Conservation (phyloP, 2,888 invertebrate genomes). For the Danaus chrysippus region DNA sequence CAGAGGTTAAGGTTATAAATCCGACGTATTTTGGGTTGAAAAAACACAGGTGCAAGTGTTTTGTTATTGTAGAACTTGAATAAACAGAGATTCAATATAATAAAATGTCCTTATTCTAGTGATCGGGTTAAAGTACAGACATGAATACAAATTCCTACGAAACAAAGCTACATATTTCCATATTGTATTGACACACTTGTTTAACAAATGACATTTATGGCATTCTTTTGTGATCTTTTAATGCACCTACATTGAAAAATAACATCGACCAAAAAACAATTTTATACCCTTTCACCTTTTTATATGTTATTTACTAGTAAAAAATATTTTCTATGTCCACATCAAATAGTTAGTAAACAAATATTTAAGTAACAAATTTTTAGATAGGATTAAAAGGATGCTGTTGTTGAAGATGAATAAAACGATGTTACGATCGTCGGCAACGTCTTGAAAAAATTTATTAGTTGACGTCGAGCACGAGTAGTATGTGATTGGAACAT, state of each 20-base stretch:
- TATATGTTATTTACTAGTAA: not conserved
- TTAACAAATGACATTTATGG: not conserved
- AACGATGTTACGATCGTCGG: constrained; percentile 15
- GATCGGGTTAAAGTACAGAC: not conserved
- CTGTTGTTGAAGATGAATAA: not conserved
- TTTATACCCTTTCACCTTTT: not conserved
- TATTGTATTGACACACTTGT: constrained; percentile 3
- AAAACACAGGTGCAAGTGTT: constrained; percentile 44
- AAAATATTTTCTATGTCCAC: not conserved
- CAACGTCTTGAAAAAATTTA: constrained; percentile 22
- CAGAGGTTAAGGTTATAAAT: constrained; percentile 16
- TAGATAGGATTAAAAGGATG: not conserved
- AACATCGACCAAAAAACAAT: not conserved
- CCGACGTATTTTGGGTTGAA: constrained; percentile 11
- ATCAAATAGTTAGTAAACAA: not conserved
- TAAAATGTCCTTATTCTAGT: constrained; percentile 2
- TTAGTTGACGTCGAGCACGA: constrained; percentile 13
- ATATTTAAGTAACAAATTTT: not conserved
- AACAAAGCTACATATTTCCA: not conserved
- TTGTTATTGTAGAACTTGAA: constrained; percentile 33
- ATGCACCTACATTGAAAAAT: too few relatives aligned
- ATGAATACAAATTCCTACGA: constrained; percentile 6
- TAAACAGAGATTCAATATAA: constrained; percentile 6
- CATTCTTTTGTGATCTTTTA: not conserved
- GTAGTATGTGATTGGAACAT: not conserved